A percentile compares a stretch with the other conserved stretches of the same genome.
Conservation (phyloP, 2,113 vertebrate species). For the Acanthochromis polyacanthus region DNA sequence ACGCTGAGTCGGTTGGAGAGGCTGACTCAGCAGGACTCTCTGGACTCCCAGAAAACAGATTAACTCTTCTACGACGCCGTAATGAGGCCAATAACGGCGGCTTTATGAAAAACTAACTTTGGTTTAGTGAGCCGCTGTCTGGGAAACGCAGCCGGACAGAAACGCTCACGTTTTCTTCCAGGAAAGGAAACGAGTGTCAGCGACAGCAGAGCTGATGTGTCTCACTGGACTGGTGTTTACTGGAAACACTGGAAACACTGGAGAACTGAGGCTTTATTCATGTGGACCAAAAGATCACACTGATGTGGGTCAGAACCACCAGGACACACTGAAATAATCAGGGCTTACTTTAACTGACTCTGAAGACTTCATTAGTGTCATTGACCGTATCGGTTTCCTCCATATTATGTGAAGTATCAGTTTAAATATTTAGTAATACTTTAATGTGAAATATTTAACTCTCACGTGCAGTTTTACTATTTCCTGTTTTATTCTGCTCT, state of each 20-base stretch:
- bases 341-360: too few species aligned
- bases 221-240: slow-evolving; percentile 52
- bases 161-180: slow-evolving; percentile 50
- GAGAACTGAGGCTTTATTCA: slow-evolving; percentile 26
- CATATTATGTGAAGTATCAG: too few species aligned
- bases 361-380: too few species aligned
- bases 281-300: too few species aligned
- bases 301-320: too few species aligned
- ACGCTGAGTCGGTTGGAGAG: slow-evolving; percentile 72
- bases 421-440: too few species aligned
- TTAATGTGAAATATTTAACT: too few species aligned
- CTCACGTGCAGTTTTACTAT: too few species aligned
- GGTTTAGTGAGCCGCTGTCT: slow-evolving; percentile 7
- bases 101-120: slow-evolving; percentile 57
- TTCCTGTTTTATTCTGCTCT: too few species aligned
- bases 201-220: slow-evolving; percentile 50
- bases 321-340: too few species aligned
- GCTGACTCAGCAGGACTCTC: slow-evolving; percentile 62
- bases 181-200: slow-evolving; percentile 63
- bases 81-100: slow-evolving; percentile 63
- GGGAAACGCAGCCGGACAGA: slow-evolving; percentile 37
- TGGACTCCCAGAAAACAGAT: slow-evolving; percentile 65
- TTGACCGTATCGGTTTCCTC: too few species aligned
- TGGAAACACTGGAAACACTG: slow-evolving; percentile 72
- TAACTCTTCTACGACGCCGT: slow-evolving; percentile 49